Evolutionary conservation across 2,113 vertebrate species (phyloP).

Genomic region (Haemorhous mexicanus): DNA sequence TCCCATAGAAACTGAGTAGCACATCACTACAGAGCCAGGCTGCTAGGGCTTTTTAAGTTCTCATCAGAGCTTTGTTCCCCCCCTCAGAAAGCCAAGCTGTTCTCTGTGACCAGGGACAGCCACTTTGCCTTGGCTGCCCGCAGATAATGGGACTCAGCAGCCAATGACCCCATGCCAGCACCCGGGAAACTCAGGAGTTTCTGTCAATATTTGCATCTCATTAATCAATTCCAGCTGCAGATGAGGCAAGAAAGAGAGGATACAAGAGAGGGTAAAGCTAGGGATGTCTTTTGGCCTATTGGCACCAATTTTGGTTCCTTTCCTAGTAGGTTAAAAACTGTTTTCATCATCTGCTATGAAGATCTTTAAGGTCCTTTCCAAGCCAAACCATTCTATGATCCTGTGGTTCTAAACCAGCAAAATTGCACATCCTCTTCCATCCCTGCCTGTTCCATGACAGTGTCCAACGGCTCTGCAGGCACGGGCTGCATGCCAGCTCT

Average conservation of each 20-base stretch:
- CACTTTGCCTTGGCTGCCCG: background rate
- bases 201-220: background rate
- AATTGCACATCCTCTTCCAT: background rate
- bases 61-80: background rate
- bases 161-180: accelerated
- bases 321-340: background rate
- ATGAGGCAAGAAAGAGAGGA: background rate
- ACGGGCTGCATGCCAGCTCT: background rate
- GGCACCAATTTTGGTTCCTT: background rate
- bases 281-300: background rate
- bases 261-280: background rate
- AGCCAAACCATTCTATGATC: background rate
- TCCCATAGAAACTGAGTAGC: slow-evolving; percentile 63
- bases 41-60: background rate
- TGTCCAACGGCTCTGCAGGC: accelerated
- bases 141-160: background rate
- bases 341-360: background rate
- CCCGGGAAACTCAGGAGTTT: accelerated
- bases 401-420: background rate
- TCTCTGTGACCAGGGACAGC: background rate
- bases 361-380: background rate
- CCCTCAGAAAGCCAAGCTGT: background rate
- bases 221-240: background rate
- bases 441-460: background rate
- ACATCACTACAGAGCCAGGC: background rate